These are phyloP conservation scores for Accipiter cooperii DNA, from an alignment of 2,113 vertebrate genomes.

Conservation along the genomic window DNA sequence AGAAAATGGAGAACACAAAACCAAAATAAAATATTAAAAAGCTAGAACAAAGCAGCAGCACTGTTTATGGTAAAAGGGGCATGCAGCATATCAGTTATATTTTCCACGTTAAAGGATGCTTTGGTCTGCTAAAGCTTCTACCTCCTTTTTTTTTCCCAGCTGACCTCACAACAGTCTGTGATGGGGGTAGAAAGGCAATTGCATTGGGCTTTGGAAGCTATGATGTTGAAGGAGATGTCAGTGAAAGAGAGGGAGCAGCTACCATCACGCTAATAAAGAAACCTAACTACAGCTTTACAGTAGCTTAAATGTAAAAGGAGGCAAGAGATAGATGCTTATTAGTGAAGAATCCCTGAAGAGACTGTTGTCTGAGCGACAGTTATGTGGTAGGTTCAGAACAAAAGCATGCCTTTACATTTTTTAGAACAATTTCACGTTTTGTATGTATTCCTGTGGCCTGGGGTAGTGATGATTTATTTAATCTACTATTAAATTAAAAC, in stretches of 20 bases:
- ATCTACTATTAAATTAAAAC: conserved; percentile 54
- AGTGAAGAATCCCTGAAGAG: neutral
- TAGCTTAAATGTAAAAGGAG: neutral
- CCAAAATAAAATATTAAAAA: conserved; percentile 4
- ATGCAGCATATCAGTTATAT: neutral
- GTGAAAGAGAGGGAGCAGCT: neutral
- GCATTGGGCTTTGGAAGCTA: neutral
- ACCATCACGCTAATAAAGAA: neutral
- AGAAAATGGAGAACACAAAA: conserved; percentile 15
- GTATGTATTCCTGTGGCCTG: neutral
- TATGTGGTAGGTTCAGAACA: neutral
- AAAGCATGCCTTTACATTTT: neutral
- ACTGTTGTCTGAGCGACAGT: neutral
- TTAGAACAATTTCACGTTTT: neutral
- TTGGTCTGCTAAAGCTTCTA: neutral
- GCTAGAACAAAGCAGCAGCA: conserved; percentile 30
- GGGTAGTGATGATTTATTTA: conserved; percentile 21
- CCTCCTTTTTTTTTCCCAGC: neutral
- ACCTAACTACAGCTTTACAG: neutral
- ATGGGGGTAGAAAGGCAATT: neutral
- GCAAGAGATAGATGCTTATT: neutral
- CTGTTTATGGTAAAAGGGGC: neutral
- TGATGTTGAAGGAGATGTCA: neutral
- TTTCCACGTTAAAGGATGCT: neutral
- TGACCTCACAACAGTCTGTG: neutral